phyloP scores from a whole-genome alignment of 2,797 vertebrate species.

The Thalassophryne amazonica region DNA sequence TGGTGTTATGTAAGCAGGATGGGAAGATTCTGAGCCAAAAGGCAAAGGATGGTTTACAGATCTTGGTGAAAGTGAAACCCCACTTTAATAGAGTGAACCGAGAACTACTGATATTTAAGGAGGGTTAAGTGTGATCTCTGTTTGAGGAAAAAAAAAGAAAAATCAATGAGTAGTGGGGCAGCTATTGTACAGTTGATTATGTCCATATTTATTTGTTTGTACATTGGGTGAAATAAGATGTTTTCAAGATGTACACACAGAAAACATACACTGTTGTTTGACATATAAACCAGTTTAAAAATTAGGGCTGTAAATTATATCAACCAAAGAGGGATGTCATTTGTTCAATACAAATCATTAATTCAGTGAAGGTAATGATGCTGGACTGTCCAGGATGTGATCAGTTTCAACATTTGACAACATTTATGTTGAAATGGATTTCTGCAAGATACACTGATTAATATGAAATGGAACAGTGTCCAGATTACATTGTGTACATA shows the following conservation, averaged over 20 bases:
- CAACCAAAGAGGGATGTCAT: constrained; percentile 9
- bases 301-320: constrained; percentile 14
- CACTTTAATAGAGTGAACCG: neutral
- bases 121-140: too few relatives aligned
- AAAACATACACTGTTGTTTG: constrained; percentile 50
- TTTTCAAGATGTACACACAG: constrained; percentile 42
- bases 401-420: constrained; percentile 3
- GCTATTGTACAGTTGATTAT: too few relatives aligned
- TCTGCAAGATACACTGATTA: constrained; percentile 5
- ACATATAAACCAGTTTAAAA: constrained; percentile 36
- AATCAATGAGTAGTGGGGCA: too few relatives aligned
- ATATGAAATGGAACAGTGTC: constrained; percentile 27
- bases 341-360: constrained; percentile 18
- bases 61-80: too few relatives aligned
- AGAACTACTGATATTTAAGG: neutral
- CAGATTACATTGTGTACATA: constrained; percentile 14
- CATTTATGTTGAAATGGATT: neutral
- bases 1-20: too few relatives aligned
- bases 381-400: constrained; percentile 1
- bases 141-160: too few relatives aligned
- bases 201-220: too few relatives aligned
- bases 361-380: constrained; percentile 19
- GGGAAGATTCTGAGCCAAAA: too few relatives aligned
- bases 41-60: too few relatives aligned
- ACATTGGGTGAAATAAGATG: neutral